These are phyloP conservation scores for Ligdia adustata DNA, from an alignment of 2,888 invertebrate genomes.

Conservation along the genomic window DNA sequence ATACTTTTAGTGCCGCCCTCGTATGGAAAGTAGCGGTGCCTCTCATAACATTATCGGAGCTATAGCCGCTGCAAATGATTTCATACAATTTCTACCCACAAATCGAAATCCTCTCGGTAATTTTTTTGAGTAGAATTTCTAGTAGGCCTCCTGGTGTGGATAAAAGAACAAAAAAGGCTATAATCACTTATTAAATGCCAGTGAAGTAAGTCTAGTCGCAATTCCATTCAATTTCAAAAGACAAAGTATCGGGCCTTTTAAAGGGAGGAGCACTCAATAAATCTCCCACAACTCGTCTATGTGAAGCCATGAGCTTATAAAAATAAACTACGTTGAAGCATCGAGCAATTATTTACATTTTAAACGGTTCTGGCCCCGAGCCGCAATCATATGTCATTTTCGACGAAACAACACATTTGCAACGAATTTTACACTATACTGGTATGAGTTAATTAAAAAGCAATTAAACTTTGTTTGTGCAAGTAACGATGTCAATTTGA, in stretches of 20 bases:
- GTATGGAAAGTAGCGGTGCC: too few species aligned
- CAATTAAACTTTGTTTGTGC: slow-evolving; percentile 34
- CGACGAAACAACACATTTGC: slow-evolving; percentile 39
- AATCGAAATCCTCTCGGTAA: too few species aligned
- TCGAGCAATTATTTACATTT: slow-evolving; percentile 18
- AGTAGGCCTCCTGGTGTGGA: too few species aligned
- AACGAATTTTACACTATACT: slow-evolving; percentile 41
- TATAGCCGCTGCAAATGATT: too few species aligned
- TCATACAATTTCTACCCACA: too few species aligned
- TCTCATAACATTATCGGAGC: too few species aligned
- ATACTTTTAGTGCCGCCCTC: too few species aligned
- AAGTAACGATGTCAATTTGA: slow-evolving; percentile 10
- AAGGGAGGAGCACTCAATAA: slow-evolving; percentile 16
- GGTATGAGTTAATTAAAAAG: slow-evolving; percentile 41
- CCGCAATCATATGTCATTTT: slow-evolving; percentile 28
- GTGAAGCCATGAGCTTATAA: slow-evolving; percentile 7
- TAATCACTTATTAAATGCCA: slow-evolving; percentile 1
- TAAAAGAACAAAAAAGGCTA: too few species aligned
- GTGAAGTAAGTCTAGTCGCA: background rate
- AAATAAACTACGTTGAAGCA: slow-evolving; percentile 1
- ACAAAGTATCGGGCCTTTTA: slow-evolving; percentile 6
- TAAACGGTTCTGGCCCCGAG: slow-evolving; percentile 13
- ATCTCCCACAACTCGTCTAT: slow-evolving; percentile 6
- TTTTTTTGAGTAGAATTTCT: too few species aligned
- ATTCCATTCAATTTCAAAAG: slow-evolving; percentile 13